A percentile compares a stretch with the other conserved stretches of the same genome.
Conservation (phyloP, 1,140 invertebrate genomes). For the Rhopalosiphum maidis region DNA sequence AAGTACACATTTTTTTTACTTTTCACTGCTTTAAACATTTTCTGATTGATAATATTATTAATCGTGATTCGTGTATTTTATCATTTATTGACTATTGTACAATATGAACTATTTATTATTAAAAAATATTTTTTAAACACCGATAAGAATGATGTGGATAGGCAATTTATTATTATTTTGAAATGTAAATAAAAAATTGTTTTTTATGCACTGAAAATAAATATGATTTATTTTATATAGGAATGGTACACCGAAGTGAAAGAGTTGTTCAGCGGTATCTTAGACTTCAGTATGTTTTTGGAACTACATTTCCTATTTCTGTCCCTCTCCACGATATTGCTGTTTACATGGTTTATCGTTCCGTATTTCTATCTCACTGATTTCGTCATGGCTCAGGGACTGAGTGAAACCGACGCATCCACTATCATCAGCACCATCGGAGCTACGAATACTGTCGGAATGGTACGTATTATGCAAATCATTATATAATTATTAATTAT, state of each 20-base stretch:
- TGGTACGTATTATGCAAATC: conserved; percentile 70
- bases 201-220: neutral
- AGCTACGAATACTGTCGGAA: conserved; percentile 85
- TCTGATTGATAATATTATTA: neutral
- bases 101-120: neutral
- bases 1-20: neutral
- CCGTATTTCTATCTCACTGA: conserved; percentile 89
- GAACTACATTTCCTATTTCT: conserved; percentile 81
- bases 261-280: conserved; percentile 75
- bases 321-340: conserved; percentile 80
- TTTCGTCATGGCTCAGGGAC: conserved; percentile 62
- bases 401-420: conserved; percentile 74
- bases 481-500: no score
- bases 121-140: neutral
- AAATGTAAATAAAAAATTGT: neutral
- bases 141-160: neutral
- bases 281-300: conserved; percentile 81
- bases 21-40: neutral
- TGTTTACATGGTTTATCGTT: conserved; percentile 91
- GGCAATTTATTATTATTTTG: neutral
- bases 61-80: neutral
- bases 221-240: conserved; percentile 64
- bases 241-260: conserved; percentile 78
- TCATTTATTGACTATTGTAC: neutral
- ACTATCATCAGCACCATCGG: conserved; percentile 81